Evolutionary conservation across 1,140 invertebrate genomes (phyloP), one percentile per base, ranked within the genome.

Genomic region (Drosophila fuyamai): DNA sequence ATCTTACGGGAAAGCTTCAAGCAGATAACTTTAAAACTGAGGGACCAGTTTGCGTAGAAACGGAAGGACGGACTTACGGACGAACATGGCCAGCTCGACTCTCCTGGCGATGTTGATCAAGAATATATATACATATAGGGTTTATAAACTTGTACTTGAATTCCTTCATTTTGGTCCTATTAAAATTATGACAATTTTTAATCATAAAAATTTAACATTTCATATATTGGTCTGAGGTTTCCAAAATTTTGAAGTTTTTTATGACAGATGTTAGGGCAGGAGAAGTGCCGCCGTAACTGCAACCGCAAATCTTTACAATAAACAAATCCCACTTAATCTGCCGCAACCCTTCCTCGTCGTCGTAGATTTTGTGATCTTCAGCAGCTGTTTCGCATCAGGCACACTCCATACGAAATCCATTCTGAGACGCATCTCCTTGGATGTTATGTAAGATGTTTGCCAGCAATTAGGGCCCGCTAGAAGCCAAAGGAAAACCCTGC

Each of bases 351-450:
- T 89, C 76, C 44, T 55, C 65, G 55, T 36, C 63, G 36, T n/a
- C 36, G n/a, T n/a, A 14, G 32, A 14, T 46, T 14, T 32, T n/a
- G 16, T 46, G 51, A 65, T 74, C 56, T 41, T 29, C n/a, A 40
- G 56, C 83, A 88, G 83, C 76, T 88, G 83, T 51, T 58, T 79
- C 43, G 79, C 66, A 88, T 88, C 76, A 82, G 83, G 83, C 83
- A 88, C 83, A 84, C 83, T 88, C 86, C 83, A 86, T 77, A 44
- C 50, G 23, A 76, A 79, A 80, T 67, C 54, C 71, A 72, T 79
- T 79, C 70, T 47, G 54, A 43, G 57, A 12, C 43, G 68, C 79
- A 82, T 76, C 83, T 41, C 40, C 41, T 56, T 41, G 67, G 56
- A 59, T 63, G 67, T 88, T 83, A 88, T 83, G 51, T 88, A 86